Percentiles rank a stretch among this genome's conserved stretches.
These are phyloP conservation scores for Rhinogobius similis DNA, from an alignment of 2,113 vertebrate species.

Conservation along the genomic window DNA sequence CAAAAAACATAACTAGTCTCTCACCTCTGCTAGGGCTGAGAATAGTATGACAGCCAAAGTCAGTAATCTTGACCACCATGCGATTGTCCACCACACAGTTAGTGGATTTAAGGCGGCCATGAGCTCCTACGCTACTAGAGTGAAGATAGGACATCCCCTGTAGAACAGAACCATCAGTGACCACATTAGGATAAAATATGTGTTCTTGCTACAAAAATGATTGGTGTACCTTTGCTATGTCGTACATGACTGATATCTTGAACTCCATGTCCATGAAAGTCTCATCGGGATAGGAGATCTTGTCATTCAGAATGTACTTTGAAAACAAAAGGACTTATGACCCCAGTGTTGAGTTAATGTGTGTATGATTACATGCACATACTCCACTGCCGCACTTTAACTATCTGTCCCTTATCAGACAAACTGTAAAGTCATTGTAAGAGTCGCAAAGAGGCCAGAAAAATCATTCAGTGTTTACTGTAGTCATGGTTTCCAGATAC, in stretches of 20 bases:
- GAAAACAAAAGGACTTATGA: not conserved
- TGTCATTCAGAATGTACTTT: constrained; percentile 93
- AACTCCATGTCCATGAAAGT: constrained; percentile 99
- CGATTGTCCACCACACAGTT: constrained; percentile 96
- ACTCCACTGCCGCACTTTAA: constrained; percentile 14
- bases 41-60: constrained; percentile 94
- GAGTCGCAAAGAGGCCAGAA: constrained; percentile 8
- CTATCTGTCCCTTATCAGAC: constrained; percentile 13
- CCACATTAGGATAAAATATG: not conserved
- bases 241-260: constrained; percentile 97
- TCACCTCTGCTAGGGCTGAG: constrained; percentile 84
- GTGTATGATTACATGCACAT: not conserved
- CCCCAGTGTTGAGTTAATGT: not conserved
- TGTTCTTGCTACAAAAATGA: not conserved
- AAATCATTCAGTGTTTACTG: not conserved
- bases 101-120: constrained; percentile 94
- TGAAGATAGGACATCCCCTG: constrained; percentile 98
- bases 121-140: constrained; percentile 89
- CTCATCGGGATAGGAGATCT: constrained; percentile 93
- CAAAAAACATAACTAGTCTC: not conserved
- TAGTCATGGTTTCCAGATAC: not conserved
- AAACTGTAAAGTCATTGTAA: constrained; percentile 21
- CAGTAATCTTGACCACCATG: constrained; percentile 99
- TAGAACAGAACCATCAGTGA: not conserved
- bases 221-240: constrained; percentile 92